These are phyloP conservation scores for Ctenopoma multispine DNA, from an alignment of 2,797 vertebrate genomes.

Conservation along the genomic window DNA sequence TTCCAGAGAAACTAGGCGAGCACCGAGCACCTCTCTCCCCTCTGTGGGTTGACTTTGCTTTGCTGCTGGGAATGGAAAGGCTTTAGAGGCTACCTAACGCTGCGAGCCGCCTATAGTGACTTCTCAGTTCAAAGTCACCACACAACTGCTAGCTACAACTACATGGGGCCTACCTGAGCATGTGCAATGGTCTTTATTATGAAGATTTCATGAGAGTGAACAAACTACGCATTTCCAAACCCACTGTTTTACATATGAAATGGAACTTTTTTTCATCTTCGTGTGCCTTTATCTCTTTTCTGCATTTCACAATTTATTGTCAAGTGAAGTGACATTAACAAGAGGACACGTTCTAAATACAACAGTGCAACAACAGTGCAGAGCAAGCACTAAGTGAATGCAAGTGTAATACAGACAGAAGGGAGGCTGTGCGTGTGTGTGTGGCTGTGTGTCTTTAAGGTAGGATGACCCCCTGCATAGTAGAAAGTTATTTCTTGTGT, in stretches of 20 bases:
- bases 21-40: constrained; percentile 40
- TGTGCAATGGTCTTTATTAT: background rate
- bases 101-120: constrained; percentile 30
- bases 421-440: background rate
- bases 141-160: constrained; percentile 36
- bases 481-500: constrained; percentile 50
- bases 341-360: too few species aligned
- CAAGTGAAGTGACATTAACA: background rate
- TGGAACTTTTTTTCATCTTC: constrained; percentile 1
- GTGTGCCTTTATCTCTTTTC: background rate
- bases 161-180: constrained; percentile 34
- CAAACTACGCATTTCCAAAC: background rate
- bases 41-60: constrained; percentile 65
- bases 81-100: constrained; percentile 49
- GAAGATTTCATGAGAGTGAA: background rate
- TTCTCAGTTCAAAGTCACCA: constrained; percentile 63
- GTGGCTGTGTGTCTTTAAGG: constrained; percentile 24
- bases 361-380: background rate
- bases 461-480: constrained; percentile 39
- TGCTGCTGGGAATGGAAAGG: constrained; percentile 67
- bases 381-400: background rate
- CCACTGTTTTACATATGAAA: constrained; percentile 27
- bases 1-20: constrained; percentile 70
- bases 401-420: background rate
- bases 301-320: background rate